These are phyloP conservation scores for Drosophila ananassae DNA, from an alignment of 1,140 invertebrate genomes.

Conservation along the genomic window DNA sequence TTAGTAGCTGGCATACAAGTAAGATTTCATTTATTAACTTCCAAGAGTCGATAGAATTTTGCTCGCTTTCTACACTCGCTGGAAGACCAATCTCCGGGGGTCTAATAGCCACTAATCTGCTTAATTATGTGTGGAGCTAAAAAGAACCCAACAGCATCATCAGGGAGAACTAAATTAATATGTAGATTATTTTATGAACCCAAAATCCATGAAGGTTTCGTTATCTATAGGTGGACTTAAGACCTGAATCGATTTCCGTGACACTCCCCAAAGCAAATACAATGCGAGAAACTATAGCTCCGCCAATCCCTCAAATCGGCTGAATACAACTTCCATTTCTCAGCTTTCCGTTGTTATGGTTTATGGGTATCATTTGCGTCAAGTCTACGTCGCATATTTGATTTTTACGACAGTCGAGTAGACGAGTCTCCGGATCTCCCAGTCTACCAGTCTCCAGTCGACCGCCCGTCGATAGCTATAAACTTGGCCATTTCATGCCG, in stretches of 20 bases:
- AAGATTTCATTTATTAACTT: not conserved
- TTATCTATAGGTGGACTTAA: slow-evolving; percentile 13
- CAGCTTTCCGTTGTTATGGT: slow-evolving; percentile 47
- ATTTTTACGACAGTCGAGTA: slow-evolving; percentile 54
- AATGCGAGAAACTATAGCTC: slow-evolving; percentile 31
- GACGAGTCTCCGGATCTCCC: slow-evolving; percentile 14
- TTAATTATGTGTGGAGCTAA: slow-evolving; percentile 46
- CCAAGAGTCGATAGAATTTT: not conserved
- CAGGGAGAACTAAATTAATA: slow-evolving; percentile 26
- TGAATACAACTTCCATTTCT: slow-evolving; percentile 47
- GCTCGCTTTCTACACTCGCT: slow-evolving; percentile 14
- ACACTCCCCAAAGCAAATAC: slow-evolving; percentile 41
- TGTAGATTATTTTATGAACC: slow-evolving; percentile 34
- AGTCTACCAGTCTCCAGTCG: slow-evolving; percentile 5
- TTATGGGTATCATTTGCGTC: slow-evolving; percentile 67
- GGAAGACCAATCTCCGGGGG: slow-evolving; percentile 13
- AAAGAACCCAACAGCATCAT: not conserved
- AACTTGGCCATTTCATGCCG: slow-evolving; percentile 64
- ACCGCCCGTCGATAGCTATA: slow-evolving; percentile 62
- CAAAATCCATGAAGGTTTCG: not conserved
- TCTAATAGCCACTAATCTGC: slow-evolving; percentile 37
- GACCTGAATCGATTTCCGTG: slow-evolving; percentile 13
- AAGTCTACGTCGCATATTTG: slow-evolving; percentile 50
- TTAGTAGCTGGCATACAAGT: not conserved
- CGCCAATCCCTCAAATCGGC: slow-evolving; percentile 44